Percentiles rank a stretch among this genome's conserved stretches.
Conservation (phyloP, 2,797 vertebrate species). For the Somateria mollissima region DNA sequence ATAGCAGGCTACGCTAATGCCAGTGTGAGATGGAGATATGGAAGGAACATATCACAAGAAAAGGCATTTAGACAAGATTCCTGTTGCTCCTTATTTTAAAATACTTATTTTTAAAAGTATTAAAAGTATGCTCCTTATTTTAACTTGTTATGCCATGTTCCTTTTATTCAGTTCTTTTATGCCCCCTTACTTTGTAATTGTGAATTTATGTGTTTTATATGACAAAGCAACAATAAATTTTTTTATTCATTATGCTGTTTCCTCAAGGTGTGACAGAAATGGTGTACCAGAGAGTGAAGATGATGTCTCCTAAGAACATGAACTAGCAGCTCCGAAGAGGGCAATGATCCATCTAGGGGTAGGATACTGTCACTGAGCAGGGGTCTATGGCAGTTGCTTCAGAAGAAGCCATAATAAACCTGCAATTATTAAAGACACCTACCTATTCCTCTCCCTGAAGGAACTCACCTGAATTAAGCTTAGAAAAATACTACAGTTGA, state of each 20-base stretch:
- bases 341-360: not conserved
- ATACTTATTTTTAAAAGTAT: not conserved
- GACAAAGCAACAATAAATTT: slow-evolving; percentile 22
- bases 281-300: not conserved
- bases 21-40: not conserved
- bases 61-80: not conserved
- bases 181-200: not conserved
- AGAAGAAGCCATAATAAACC: not conserved
- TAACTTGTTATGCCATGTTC: not conserved
- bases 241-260: not conserved
- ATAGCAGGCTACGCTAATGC: not conserved
- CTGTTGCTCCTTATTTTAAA: not conserved
- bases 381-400: not conserved
- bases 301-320: not conserved
- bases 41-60: not conserved
- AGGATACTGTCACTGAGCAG: not conserved
- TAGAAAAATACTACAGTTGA: not conserved
- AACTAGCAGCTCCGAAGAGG: not conserved
- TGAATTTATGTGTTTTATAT: not conserved
- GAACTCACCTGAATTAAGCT: not conserved
- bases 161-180: not conserved
- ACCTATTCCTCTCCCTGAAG: accelerated
- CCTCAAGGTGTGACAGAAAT: not conserved
- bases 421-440: not conserved
- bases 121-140: not conserved